A percentile compares a stretch with the other conserved stretches of the same genome.
phyloP scores from a whole-genome alignment of 2,888 invertebrate genomes.

The Phlogophora meticulosa region DNA sequence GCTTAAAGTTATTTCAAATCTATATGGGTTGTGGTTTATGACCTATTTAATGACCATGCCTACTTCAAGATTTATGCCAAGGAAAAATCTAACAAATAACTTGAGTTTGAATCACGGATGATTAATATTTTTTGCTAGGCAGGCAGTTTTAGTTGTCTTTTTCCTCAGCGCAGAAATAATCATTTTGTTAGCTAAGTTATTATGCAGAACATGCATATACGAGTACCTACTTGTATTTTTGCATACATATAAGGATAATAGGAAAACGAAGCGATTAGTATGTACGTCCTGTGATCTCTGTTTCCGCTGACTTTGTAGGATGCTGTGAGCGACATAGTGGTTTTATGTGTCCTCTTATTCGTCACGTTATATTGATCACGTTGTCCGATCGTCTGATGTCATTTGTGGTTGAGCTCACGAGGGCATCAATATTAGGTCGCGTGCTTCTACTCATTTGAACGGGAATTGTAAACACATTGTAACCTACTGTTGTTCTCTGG shows the following conservation, averaged over 20 bases:
- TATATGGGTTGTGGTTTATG: neutral
- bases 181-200: neutral
- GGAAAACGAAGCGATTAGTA: conserved; percentile 44
- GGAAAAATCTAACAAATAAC: conserved; percentile 11
- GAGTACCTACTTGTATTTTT: no score
- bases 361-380: conserved; percentile 67
- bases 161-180: conserved; percentile 22
- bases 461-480: conserved; percentile 20
- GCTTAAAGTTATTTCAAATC: neutral
- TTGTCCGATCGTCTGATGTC: conserved; percentile 63
- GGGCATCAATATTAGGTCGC: conserved; percentile 45
- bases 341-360: conserved; percentile 38
- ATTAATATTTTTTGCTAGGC: neutral
- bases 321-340: conserved; percentile 18
- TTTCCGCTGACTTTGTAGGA: conserved; percentile 44
- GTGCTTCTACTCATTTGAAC: conserved; percentile 41
- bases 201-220: conserved; percentile 15
- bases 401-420: conserved; percentile 57
- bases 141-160: conserved; percentile 10
- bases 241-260: conserved; percentile 21
- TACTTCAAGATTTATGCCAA: conserved; percentile 10
- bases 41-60: neutral
- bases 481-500: conserved; percentile 11
- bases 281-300: conserved; percentile 43
- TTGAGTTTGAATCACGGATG: conserved; percentile 24